Evolutionary conservation across 2,797 vertebrate species (phyloP).

Genomic region (Anas acuta): DNA sequence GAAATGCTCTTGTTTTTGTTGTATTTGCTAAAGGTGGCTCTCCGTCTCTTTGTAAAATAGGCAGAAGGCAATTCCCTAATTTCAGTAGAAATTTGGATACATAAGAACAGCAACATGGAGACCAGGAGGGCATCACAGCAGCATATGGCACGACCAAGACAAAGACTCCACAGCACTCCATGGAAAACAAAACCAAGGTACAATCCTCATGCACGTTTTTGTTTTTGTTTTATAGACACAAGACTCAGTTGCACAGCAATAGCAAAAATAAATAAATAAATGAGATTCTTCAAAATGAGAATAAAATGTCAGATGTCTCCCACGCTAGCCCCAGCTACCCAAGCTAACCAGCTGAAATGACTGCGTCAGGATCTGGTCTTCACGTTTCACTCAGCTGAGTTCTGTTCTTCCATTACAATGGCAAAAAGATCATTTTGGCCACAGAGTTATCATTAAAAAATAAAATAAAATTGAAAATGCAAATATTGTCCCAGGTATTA

Average conservation of each 20-base stretch:
- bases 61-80: background rate
- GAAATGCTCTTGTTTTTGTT: background rate
- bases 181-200: background rate
- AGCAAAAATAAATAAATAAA: background rate
- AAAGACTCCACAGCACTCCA: background rate
- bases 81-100: background rate
- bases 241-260: background rate
- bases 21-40: background rate
- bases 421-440: background rate
- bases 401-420: background rate
- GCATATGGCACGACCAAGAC: fast-evolving
- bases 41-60: background rate
- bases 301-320: background rate
- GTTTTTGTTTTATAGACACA: background rate
- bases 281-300: background rate
- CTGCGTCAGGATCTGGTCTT: background rate
- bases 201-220: background rate
- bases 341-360: background rate
- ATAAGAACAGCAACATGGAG: background rate
- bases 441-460: background rate
- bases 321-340: background rate
- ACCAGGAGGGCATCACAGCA: background rate
- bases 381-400: background rate
- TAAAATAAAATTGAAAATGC: background rate
- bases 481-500: background rate